Conservation (phyloP, 1,140 invertebrate genomes). For the Grapholita molesta region DNA sequence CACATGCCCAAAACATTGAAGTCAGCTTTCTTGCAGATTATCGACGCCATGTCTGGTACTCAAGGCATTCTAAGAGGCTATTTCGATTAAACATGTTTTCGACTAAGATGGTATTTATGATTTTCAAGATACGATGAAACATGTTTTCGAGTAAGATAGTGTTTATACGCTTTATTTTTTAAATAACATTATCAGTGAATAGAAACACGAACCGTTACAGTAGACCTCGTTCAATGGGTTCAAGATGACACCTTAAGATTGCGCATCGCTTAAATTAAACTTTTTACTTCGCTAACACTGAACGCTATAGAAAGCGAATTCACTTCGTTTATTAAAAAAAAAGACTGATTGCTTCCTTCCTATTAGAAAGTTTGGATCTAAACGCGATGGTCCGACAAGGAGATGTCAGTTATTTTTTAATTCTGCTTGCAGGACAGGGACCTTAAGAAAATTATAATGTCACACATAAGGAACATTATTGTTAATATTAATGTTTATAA, state of each 20-base stretch:
- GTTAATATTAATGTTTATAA: not conserved
- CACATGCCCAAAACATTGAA: too few relatives aligned
- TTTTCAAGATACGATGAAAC: too few relatives aligned
- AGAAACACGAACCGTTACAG: not conserved
- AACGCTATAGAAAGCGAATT: constrained; percentile 10
- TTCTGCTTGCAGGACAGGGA: not conserved
- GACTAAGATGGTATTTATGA: not conserved
- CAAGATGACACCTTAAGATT: constrained; percentile 20
- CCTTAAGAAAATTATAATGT: not conserved
- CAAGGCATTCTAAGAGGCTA: too few relatives aligned
- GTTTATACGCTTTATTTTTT: not conserved
- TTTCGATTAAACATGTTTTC: too few relatives aligned
- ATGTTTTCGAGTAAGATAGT: too few relatives aligned
- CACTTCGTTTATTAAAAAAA: constrained; percentile 20
- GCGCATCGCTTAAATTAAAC: constrained; percentile 15
- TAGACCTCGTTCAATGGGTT: not conserved
- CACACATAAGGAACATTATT: not conserved
- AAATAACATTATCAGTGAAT: not conserved
- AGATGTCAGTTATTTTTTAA: not conserved
- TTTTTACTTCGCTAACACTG: not conserved
- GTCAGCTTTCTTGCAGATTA: too few relatives aligned
- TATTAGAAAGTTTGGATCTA: constrained; percentile 27
- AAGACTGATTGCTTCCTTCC: constrained; percentile 34
- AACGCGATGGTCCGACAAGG: constrained; percentile 3
- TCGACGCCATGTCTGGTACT: too few relatives aligned